A percentile compares a stretch with the other conserved stretches of the same genome.
These are phyloP conservation scores for Prosopocoilus inquinatus DNA, from an alignment of 2,888 invertebrate genomes.

Conservation along the genomic window DNA sequence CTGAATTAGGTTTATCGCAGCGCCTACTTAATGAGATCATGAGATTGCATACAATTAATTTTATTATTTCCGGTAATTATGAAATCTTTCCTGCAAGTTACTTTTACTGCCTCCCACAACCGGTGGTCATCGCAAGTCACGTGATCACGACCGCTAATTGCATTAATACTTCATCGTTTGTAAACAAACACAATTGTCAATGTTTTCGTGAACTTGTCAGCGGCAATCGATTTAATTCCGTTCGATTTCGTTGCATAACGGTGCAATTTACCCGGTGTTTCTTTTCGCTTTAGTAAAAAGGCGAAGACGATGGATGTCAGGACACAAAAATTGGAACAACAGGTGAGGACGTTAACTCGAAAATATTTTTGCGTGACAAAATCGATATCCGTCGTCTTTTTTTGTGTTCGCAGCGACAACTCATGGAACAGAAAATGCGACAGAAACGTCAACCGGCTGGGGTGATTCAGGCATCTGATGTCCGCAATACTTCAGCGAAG, in stretches of 20 bases:
- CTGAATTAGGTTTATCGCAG: too few species aligned
- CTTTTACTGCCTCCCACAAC: too few species aligned
- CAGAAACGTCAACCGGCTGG: conserved; percentile 82
- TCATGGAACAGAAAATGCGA: conserved; percentile 86
- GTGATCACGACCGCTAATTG: conserved; percentile 15
- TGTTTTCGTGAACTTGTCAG: conserved; percentile 11
- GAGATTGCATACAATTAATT: too few species aligned
- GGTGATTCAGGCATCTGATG: conserved; percentile 84
- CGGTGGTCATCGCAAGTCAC: conserved; percentile 3
- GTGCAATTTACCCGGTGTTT: conserved; percentile 5
- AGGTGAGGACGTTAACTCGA: conserved; percentile 59
- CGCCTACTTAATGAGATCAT: too few species aligned
- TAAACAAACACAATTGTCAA: conserved; percentile 20
- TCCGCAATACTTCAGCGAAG: conserved; percentile 66
- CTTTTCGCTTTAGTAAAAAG: too few species aligned
- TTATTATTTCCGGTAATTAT: too few species aligned
- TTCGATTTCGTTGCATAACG: background rate
- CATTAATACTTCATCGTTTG: conserved; percentile 8
- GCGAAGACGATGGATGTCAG: conserved; percentile 51
- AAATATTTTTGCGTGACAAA: conserved; percentile 31
- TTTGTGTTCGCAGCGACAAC: conserved; percentile 62
- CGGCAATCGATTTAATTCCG: conserved; percentile 16
- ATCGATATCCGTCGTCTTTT: conserved; percentile 24
- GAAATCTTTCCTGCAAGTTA: too few species aligned
- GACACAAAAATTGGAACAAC: conserved; percentile 85